These are phyloP conservation scores for Gymnopithys bicolor DNA, from an alignment of 2,797 vertebrate genomes.

Conservation along the genomic window DNA sequence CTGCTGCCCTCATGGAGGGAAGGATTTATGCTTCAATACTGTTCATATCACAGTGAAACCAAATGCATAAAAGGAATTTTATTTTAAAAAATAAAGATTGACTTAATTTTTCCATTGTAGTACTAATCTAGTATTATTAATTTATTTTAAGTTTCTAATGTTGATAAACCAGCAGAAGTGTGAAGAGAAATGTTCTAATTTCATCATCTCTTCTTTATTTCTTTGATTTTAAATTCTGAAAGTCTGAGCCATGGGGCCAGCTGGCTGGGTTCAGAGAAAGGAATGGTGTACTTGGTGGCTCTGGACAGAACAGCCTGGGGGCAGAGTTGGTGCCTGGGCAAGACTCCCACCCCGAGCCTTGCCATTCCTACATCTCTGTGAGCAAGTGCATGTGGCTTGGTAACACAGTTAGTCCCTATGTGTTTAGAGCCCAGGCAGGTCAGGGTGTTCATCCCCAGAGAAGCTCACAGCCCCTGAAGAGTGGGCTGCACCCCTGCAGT, in stretches of 20 bases:
- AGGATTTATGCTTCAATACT: constrained; percentile 71
- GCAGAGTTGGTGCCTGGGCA: not conserved
- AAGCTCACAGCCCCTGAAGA: not conserved
- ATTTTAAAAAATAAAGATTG: constrained; percentile 43
- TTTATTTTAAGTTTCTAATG: constrained; percentile 63
- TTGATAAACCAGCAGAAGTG: constrained; percentile 17
- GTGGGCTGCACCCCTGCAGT: not conserved
- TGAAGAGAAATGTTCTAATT: constrained; percentile 19
- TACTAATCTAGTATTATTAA: constrained; percentile 55
- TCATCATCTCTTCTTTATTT: not conserved
- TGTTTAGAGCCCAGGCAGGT: not conserved
- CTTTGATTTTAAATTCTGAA: constrained; percentile 8
- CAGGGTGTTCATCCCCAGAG: fast-evolving
- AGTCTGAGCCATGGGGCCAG: not conserved
- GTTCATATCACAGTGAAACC: constrained; percentile 63
- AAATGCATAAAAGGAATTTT: constrained; percentile 33
- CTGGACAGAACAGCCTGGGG: not conserved
- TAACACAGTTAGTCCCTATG: not conserved
- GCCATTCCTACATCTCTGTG: not conserved
- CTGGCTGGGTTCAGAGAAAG: not conserved
- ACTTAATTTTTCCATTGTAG: constrained; percentile 54
- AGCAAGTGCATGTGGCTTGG: fast-evolving
- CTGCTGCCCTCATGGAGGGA: constrained; percentile 56
- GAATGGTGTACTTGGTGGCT: not conserved
- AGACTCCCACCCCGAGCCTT: not conserved